Percentiles rank a stretch among this genome's conserved stretches.
Evolutionary conservation across 2,113 vertebrate genomes (phyloP).

Genomic region (Melozone crissalis): DNA sequence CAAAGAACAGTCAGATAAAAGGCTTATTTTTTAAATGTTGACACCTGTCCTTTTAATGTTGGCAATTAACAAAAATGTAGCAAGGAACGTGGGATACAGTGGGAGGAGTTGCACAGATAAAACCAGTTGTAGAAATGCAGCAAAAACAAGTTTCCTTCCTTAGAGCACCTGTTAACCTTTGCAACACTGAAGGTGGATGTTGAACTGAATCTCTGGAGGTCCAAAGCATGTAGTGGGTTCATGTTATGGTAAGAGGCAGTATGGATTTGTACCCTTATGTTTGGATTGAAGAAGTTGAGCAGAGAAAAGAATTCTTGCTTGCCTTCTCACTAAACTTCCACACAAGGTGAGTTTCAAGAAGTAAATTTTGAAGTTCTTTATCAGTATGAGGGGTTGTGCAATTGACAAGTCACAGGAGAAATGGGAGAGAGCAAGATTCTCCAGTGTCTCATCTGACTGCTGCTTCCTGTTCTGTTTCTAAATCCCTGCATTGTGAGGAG

Average conservation of each 20-base stretch:
- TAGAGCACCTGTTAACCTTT: not conserved
- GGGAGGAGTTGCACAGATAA: not conserved
- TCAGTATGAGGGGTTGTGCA: not conserved
- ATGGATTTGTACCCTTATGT: not conserved
- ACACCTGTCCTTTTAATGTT: not conserved
- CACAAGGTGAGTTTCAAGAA: not conserved
- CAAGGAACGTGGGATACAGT: not conserved
- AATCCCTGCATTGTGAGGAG: not conserved
- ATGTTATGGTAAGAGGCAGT: not conserved
- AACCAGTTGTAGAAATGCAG: not conserved
- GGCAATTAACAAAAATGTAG: not conserved
- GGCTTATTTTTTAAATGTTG: not conserved
- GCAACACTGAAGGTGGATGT: not conserved
- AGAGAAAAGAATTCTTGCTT: not conserved
- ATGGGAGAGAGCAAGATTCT: not conserved
- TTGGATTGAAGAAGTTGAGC: not conserved
- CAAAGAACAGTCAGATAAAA: not conserved
- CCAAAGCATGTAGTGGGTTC: not conserved
- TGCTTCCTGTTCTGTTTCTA: not conserved
- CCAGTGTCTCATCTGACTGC: not conserved
- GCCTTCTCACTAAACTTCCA: not conserved
- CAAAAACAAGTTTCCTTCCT: not conserved
- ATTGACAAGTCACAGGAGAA: not conserved
- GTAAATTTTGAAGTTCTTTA: not conserved
- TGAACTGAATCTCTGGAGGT: not conserved